Evolutionary conservation across 1,140 invertebrate genomes (phyloP).

Genomic region (Steinernema khuongi): DNA sequence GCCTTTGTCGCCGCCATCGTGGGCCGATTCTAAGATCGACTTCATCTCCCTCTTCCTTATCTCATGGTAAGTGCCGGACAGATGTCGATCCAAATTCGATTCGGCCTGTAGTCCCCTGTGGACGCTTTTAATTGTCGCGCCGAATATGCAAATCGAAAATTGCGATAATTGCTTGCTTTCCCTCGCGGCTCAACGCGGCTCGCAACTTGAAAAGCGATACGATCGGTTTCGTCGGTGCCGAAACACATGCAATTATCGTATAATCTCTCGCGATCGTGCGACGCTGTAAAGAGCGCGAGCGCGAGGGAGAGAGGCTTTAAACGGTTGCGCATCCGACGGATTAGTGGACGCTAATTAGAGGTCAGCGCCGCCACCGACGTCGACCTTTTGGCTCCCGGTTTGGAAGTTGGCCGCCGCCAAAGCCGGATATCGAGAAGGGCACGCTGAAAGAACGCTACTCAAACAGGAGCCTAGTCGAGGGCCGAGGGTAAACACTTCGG

Average conservation of each 20-base stretch:
- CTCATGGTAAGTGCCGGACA: neutral
- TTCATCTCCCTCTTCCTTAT: conserved; percentile 9
- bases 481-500: too few relatives aligned
- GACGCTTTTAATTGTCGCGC: neutral
- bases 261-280: neutral
- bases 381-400: neutral
- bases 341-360: conserved; percentile 15
- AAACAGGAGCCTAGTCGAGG: too few relatives aligned
- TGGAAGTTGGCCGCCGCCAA: neutral
- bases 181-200: neutral
- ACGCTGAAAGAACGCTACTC: neutral
- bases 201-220: neutral
- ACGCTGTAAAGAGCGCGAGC: neutral
- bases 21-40: conserved; percentile 2
- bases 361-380: neutral
- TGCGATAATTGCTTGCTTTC: conserved; percentile 8
- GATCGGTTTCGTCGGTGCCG: neutral
- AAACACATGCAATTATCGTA: conserved; percentile 10
- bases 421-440: conserved; percentile 8
- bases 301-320: too few relatives aligned
- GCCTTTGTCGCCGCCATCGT: neutral
- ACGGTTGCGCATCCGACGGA: conserved; percentile 11
- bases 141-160: neutral
- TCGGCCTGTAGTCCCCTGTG: neutral
- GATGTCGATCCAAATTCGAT: conserved; percentile 12